Percentiles rank a stretch among this genome's conserved stretches.
phyloP scores from a whole-genome alignment of 2,888 invertebrate genomes.

The Oligia strigilis region DNA sequence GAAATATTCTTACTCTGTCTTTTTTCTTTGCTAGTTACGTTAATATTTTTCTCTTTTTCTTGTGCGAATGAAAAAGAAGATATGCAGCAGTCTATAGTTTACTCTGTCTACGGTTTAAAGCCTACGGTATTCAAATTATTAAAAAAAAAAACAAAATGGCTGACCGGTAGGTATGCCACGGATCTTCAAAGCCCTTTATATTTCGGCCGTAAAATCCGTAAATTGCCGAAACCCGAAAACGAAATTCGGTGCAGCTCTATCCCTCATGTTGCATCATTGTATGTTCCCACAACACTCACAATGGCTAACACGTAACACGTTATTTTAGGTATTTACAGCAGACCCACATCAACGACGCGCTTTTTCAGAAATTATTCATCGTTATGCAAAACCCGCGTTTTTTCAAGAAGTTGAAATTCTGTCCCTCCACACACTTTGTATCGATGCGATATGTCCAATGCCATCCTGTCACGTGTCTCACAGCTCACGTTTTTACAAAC shows the following conservation, averaged over 20 bases:
- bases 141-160: no score
- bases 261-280: neutral
- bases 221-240: no score
- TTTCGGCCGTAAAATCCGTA: neutral
- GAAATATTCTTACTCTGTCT: no score
- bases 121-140: no score
- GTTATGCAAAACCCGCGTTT: neutral
- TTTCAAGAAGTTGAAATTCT: constrained; percentile 30
- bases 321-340: neutral
- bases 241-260: neutral
- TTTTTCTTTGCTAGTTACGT: no score
- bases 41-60: no score
- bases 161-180: no score
- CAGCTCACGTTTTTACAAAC: constrained; percentile 55
- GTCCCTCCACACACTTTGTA: neutral
- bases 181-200: neutral
- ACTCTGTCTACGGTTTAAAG: no score
- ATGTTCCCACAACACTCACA: neutral
- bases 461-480: constrained; percentile 51
- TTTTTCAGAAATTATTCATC: neutral
- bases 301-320: neutral
- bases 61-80: no score
- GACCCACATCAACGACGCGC: neutral
- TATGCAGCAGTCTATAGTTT: no score
- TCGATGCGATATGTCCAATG: constrained; percentile 36